A percentile compares a stretch with the other conserved stretches of the same genome.
Evolutionary conservation across 1,140 invertebrate genomes (phyloP).

Genomic region (Ladona fulva): DNA sequence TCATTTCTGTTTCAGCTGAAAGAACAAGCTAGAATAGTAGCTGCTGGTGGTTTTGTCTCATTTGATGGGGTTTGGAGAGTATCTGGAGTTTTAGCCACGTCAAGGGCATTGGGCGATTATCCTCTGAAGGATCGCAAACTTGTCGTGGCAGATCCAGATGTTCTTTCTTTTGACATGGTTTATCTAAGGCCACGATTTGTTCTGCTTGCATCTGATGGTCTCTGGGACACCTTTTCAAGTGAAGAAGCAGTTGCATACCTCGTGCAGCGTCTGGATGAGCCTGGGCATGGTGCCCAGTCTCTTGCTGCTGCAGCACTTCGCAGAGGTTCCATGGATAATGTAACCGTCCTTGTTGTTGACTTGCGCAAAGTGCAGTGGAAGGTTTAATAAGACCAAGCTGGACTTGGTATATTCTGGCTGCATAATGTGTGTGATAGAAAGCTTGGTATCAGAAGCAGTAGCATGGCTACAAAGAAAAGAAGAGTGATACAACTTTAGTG

Average conservation of each 20-base stretch:
- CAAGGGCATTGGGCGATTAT: conserved; percentile 88
- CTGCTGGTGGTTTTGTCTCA: conserved; percentile 86
- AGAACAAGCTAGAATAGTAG: conserved; percentile 78
- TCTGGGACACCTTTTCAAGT: conserved; percentile 93
- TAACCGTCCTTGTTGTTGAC: conserved; percentile 86
- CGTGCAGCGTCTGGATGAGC: conserved; percentile 69
- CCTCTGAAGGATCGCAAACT: conserved; percentile 88
- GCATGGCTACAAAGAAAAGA: too few species aligned
- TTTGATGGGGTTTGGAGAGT: conserved; percentile 96
- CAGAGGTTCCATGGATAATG: conserved; percentile 89
- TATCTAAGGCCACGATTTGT: conserved; percentile 81
- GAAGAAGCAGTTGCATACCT: conserved; percentile 87
- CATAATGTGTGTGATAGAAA: too few species aligned
- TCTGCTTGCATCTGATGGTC: conserved; percentile 86
- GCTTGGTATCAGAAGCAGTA: too few species aligned
- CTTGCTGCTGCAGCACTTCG: conserved; percentile 84
- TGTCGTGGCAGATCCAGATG: conserved; percentile 91
- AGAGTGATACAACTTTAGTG: background rate
- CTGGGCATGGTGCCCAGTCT: conserved; percentile 80
- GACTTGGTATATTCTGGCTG: too few species aligned
- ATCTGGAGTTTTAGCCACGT: conserved; percentile 90
- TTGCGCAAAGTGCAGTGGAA: conserved; percentile 52
- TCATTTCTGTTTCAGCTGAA: conserved; percentile 57
- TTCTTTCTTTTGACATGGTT: conserved; percentile 81
- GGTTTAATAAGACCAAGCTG: background rate